Evolutionary conservation across 2,113 vertebrate species (phyloP), one percentile per base, ranked within the genome.

Genomic region (Rhinolophus sinicus): DNA sequence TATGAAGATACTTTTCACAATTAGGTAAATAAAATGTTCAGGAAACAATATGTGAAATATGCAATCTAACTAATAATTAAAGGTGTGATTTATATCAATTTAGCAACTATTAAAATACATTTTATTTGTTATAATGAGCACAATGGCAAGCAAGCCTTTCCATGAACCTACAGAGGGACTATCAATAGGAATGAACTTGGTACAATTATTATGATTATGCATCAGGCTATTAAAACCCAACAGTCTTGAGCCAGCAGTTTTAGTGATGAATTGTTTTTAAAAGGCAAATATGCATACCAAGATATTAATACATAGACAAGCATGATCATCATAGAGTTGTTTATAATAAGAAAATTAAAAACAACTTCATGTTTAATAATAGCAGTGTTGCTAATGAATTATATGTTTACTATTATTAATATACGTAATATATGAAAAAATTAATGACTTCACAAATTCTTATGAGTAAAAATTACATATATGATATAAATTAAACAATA

Each of bases 341-440:
- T 83, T 76, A 77, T 47, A 72, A 65, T 65, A 85, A 84, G 30
- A 88, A 70, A 75, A 81, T 67, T 60, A 73, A 24, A 90, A 93
- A 81, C 4, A 0, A 9, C 7, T 95, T 54, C 19, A 52, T 58
- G 15, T n/a, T 83, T 15, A 58, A 64, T 47, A 58, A 60, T 21
- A 82, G 5, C 47, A 60, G 33, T 56, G 30, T 72, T 72, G 5
- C 15, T 76, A 62, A 69, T 75, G 70, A 81, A 24, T 21, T 83
- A 35, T 33, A 67, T 44, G 40, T 44, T 44, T 44, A 44, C 40
- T 44, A 44, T 44, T 28, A 21, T 40, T 40, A n/a, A 60, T 70
- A 67, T n/a, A 50, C 24, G 15, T 85, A 8, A 85, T 56, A 80
- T 19, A 80, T 47, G 1, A 65, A 96, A 77, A 75, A 65, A 5